Percentiles rank a stretch among this genome's conserved stretches.
These are phyloP conservation scores for Uloborus diversus DNA, from an alignment of 1,140 invertebrate genomes.

Conservation along the genomic window DNA sequence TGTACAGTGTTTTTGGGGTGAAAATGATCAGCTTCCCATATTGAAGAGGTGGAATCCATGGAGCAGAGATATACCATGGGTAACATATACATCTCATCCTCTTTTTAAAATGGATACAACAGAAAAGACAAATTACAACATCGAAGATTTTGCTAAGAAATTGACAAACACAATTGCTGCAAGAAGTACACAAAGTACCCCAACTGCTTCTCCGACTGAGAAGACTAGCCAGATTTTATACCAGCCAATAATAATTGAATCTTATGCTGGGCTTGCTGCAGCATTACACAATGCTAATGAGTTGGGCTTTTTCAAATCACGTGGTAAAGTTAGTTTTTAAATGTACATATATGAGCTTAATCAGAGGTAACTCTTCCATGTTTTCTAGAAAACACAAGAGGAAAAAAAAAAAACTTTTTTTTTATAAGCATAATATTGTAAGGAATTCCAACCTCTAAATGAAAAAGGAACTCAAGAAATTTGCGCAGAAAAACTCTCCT, in stretches of 20 bases:
- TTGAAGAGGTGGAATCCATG: conserved; percentile 87
- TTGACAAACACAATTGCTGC: conserved; percentile 61
- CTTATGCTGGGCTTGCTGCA: conserved; percentile 80
- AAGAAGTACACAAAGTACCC: conserved; percentile 71
- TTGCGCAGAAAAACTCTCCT: too few relatives aligned
- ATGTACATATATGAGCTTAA: conserved; percentile 33
- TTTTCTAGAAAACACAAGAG: conserved; percentile 11
- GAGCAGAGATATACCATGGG: conserved; percentile 78
- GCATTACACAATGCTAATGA: conserved; percentile 84
- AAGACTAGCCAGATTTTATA: conserved; percentile 69
- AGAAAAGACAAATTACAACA: conserved; percentile 62
- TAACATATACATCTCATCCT: conserved; percentile 82
- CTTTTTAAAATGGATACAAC: conserved; percentile 78
- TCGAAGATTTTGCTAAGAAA: conserved; percentile 59
- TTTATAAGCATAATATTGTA: too few relatives aligned
- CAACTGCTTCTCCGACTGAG: conserved; percentile 62
- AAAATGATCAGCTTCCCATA: conserved; percentile 73
- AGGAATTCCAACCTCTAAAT: too few relatives aligned
- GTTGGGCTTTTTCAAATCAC: conserved; percentile 85
- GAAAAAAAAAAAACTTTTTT: too few relatives aligned
- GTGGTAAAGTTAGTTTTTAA: conserved; percentile 86
- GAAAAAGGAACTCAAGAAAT: too few relatives aligned
- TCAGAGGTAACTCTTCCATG: conserved; percentile 3
- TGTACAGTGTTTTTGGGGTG: conserved; percentile 79
- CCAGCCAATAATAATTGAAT: conserved; percentile 79